phyloP scores from a whole-genome alignment of 2,797 vertebrate genomes.

The Champsocephalus gunnari region DNA sequence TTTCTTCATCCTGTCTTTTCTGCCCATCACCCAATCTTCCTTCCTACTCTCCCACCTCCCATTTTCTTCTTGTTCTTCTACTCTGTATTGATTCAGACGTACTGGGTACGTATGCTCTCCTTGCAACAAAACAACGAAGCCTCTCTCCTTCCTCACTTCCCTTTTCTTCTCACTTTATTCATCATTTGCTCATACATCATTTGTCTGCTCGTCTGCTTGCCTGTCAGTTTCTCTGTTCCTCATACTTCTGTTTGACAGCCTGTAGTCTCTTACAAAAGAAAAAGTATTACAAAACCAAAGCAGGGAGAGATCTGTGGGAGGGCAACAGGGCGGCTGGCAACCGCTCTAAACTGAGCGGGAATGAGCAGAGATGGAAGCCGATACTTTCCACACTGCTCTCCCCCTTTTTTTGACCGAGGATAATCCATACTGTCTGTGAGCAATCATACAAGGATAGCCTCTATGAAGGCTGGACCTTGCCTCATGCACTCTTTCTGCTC shows the following conservation, averaged over 20 bases:
- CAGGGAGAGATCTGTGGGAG: slow-evolving; percentile 53
- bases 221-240: slow-evolving; percentile 80
- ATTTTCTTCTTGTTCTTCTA: slow-evolving; percentile 65
- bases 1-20: slow-evolving; percentile 82
- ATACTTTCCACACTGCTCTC: slow-evolving; percentile 30
- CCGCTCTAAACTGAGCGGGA: slow-evolving; percentile 39
- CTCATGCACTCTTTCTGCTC: slow-evolving; percentile 9
- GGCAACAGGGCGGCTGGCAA: slow-evolving; percentile 39
- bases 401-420: slow-evolving; percentile 34
- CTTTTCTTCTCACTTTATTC: slow-evolving; percentile 62
- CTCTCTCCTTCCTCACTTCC: slow-evolving; percentile 37
- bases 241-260: slow-evolving; percentile 74
- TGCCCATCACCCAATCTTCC: slow-evolving; percentile 66
- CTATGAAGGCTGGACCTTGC: slow-evolving; percentile 11
- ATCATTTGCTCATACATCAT: slow-evolving; percentile 69
- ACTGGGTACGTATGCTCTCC: slow-evolving; percentile 91
- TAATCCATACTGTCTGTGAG: slow-evolving; percentile 16
- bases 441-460: slow-evolving; percentile 11
- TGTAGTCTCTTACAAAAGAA: slow-evolving; percentile 67
- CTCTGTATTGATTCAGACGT: slow-evolving; percentile 88
- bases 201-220: slow-evolving; percentile 80
- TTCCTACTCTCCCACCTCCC: slow-evolving; percentile 57
- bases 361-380: slow-evolving; percentile 33
- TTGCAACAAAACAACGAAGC: slow-evolving; percentile 57
- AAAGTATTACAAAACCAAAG: slow-evolving; percentile 38